Conservation (phyloP, 2,888 invertebrate species). For the Volucella bombylans region DNA sequence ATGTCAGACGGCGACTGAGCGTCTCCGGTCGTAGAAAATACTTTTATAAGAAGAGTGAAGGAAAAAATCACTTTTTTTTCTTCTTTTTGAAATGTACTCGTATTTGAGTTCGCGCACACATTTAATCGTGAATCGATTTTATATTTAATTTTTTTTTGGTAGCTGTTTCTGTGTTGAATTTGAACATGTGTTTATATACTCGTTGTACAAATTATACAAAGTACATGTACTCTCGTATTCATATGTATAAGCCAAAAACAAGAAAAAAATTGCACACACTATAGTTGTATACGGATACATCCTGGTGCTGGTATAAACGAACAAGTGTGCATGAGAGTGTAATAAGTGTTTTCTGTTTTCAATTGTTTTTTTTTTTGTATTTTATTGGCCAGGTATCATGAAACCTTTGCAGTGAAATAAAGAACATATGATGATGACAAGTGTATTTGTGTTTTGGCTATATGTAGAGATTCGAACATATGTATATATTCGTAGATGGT, state of each 20-base stretch:
- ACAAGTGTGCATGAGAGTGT: conserved; percentile 23
- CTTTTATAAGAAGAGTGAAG: conserved; percentile 79
- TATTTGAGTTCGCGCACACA: conserved; percentile 32
- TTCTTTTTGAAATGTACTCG: not conserved
- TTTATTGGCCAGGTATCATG: conserved; percentile 59
- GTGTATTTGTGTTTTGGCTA: not conserved
- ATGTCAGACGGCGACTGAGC: conserved; percentile 84
- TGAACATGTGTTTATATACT: too few species aligned
- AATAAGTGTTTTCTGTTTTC: not conserved
- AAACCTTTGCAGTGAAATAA: conserved; percentile 45
- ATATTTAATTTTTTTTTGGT: too few species aligned
- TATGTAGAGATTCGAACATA: not conserved
- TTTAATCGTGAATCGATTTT: not conserved
- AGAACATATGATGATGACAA: conserved; percentile 35
- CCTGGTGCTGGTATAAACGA: conserved; percentile 8
- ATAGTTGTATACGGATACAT: not conserved
- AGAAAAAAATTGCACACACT: conserved; percentile 8
- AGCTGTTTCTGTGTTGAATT: too few species aligned
- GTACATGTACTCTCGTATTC: too few species aligned
- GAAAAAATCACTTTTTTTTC: conserved; percentile 19
- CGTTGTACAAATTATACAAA: too few species aligned
- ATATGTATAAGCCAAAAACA: too few species aligned
- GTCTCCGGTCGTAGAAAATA: conserved; percentile 84
- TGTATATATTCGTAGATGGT: not conserved
- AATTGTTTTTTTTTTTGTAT: not conserved